phyloP scores from a whole-genome alignment of 35 echinoderm and acorn worm species.

The Holothuria glaberrima region DNA sequence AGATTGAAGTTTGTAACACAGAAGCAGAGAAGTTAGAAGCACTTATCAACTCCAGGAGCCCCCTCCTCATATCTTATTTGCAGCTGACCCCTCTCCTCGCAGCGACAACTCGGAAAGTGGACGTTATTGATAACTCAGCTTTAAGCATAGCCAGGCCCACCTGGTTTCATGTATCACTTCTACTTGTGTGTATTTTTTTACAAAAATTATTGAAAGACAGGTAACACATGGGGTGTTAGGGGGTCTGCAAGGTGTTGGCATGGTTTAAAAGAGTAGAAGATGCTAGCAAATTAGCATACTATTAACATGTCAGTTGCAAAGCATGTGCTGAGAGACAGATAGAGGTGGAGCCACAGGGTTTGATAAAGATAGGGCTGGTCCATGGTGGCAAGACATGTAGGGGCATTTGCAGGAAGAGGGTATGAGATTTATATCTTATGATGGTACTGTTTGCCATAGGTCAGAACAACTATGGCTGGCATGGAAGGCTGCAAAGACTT shows the following conservation, averaged over 20 bases:
- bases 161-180: background rate
- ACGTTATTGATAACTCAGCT: constrained; percentile 44
- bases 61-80: constrained; percentile 72
- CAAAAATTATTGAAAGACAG: constrained; percentile 37
- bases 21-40: constrained; percentile 90
- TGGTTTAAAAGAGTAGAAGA: background rate
- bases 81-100: constrained; percentile 73
- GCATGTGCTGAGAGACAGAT: background rate
- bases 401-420: background rate
- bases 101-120: constrained; percentile 61
- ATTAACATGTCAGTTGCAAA: background rate
- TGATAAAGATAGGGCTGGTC: background rate
- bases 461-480: too few species aligned
- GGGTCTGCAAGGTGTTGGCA: background rate
- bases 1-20: constrained; percentile 91
- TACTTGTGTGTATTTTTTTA: constrained; percentile 8
- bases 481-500: too few species aligned
- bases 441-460: background rate
- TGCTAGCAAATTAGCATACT: background rate
- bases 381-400: background rate
- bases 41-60: constrained; percentile 83
- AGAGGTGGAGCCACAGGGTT: background rate
- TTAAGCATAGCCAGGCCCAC: background rate
- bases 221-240: constrained; percentile 16
- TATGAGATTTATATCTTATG: background rate